These are phyloP conservation scores for Rhizomys pruinosus DNA, from an alignment of 2,113 vertebrate genomes.

Conservation along the genomic window DNA sequence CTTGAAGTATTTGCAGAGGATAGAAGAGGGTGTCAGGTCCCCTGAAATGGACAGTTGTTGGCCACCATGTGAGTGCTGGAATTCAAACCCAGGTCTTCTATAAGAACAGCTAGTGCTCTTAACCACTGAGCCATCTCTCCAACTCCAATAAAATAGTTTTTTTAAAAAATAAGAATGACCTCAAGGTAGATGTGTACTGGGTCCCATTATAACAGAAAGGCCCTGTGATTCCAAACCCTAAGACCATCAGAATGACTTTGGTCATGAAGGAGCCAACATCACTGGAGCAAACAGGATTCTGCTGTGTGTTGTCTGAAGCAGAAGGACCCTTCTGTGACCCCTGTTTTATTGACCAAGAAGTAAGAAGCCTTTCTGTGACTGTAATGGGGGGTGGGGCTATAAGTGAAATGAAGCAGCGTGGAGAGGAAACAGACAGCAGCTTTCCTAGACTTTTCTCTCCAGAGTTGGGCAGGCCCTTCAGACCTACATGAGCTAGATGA, in stretches of 20 bases:
- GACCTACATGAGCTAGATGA: rapidly evolving
- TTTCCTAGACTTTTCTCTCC: not conserved
- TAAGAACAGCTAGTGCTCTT: no score
- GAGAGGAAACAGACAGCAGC: no score
- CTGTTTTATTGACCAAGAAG: not conserved
- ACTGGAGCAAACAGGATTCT: not conserved
- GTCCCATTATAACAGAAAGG: not conserved
- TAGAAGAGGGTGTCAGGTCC: no score
- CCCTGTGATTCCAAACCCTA: not conserved
- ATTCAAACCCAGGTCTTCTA: no score
- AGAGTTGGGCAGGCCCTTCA: rapidly evolving
- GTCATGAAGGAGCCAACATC: not conserved
- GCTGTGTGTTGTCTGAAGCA: not conserved
- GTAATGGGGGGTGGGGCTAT: not conserved
- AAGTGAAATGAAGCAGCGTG: not conserved
- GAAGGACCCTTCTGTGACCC: not conserved
- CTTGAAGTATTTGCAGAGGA: no score
- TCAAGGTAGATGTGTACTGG: no score
- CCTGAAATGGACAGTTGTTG: no score
- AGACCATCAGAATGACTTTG: not conserved
- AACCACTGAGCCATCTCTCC: no score
- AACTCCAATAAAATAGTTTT: no score
- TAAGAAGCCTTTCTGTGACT: not conserved
- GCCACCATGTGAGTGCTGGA: no score
- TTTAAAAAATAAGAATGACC: not conserved